phyloP scores from a whole-genome alignment of 2,797 vertebrate genomes.

The Schizopygopsis pylzovi region DNA sequence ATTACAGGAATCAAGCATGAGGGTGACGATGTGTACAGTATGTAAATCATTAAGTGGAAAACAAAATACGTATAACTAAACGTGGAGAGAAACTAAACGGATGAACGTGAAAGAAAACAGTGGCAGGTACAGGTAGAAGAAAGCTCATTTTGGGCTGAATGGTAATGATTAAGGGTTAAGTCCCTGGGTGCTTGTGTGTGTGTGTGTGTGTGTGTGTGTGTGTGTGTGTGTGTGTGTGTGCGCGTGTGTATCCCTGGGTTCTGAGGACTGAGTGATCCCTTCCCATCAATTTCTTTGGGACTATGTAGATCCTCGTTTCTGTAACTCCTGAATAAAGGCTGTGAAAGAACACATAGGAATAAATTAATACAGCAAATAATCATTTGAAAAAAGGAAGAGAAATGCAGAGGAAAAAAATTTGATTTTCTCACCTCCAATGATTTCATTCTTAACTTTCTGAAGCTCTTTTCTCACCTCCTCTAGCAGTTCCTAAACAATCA shows the following conservation, averaged over 20 bases:
- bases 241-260: conserved; percentile 67
- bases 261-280: conserved; percentile 62
- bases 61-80: conserved; percentile 13
- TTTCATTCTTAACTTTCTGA: conserved; percentile 94
- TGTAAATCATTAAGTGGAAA: conserved; percentile 20
- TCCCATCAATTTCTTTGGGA: conserved; percentile 66
- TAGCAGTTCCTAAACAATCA: conserved; percentile 84
- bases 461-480: conserved; percentile 91
- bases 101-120: conserved; percentile 12
- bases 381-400: neutral
- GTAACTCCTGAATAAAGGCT: conserved; percentile 90
- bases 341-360: conserved; percentile 35
- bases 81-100: conserved; percentile 16
- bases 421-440: conserved; percentile 84
- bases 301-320: conserved; percentile 85
- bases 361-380: neutral
- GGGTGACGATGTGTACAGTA: neutral
- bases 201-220: conserved; percentile 14
- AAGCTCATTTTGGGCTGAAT: conserved; percentile 42
- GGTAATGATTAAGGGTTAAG: conserved; percentile 28
- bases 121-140: conserved; percentile 31
- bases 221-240: neutral
- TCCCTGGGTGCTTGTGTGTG: conserved; percentile 46
- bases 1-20: conserved; percentile 25
- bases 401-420: neutral